phyloP scores from a whole-genome alignment of 2,888 invertebrate species.

The Tryphoninae sp. region DNA sequence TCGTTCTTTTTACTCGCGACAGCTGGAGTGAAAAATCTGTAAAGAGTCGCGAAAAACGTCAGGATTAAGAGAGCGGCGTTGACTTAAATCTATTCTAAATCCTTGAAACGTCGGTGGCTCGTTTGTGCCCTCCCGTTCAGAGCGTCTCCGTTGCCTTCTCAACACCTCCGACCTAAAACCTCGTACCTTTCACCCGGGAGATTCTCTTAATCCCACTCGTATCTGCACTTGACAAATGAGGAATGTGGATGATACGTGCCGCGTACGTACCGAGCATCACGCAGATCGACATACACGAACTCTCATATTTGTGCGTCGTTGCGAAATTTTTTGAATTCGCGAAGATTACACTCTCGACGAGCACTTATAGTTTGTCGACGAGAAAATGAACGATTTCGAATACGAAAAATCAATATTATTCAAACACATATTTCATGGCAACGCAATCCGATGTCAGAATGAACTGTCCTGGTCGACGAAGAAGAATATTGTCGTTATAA shows the following conservation, averaged over 20 bases:
- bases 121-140: conserved; percentile 67
- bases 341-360: no score
- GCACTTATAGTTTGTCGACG: neutral
- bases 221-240: conserved; percentile 70
- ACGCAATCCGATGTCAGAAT: no score
- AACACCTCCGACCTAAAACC: neutral
- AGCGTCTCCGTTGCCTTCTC: conserved; percentile 8
- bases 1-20: neutral
- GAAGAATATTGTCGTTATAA: neutral
- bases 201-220: conserved; percentile 69
- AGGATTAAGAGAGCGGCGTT: conserved; percentile 67
- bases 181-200: conserved; percentile 28
- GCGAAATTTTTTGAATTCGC: neutral
- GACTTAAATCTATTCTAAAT: conserved; percentile 72
- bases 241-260: conserved; percentile 68
- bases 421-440: neutral
- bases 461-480: neutral
- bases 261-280: conserved; percentile 62
- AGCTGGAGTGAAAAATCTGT: neutral
- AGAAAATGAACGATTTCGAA: neutral
- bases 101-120: conserved; percentile 66
- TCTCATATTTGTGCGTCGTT: neutral
- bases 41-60: conserved; percentile 46
- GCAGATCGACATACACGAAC: conserved; percentile 60
- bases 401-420: neutral